These are phyloP conservation scores for Aproaerema taeniolella DNA, from an alignment of 2,888 invertebrate genomes.

Conservation along the genomic window DNA sequence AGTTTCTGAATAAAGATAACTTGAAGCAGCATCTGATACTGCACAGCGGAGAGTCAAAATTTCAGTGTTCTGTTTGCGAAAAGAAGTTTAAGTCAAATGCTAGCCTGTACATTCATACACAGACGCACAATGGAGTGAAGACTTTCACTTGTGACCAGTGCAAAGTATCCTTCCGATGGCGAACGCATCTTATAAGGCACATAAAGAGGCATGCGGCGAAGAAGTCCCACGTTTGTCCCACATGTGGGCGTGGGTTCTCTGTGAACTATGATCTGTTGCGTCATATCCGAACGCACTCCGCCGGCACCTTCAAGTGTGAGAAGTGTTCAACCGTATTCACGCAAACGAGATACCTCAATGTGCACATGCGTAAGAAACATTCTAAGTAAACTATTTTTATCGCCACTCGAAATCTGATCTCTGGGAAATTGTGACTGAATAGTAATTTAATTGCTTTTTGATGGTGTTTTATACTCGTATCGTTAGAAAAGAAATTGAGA, in stretches of 20 bases:
- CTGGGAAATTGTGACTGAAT: too few species aligned
- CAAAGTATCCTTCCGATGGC: conserved; percentile 60
- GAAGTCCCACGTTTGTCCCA: conserved; percentile 52
- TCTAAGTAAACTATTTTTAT: too few species aligned
- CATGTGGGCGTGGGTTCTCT: conserved; percentile 66
- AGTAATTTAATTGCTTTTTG: too few species aligned
- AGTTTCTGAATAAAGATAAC: conserved; percentile 60
- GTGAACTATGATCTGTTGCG: conserved; percentile 64
- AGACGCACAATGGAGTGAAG: conserved; percentile 46
- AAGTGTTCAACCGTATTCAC: conserved; percentile 64
- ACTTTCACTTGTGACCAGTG: conserved; percentile 40
- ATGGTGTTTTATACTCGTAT: too few species aligned
- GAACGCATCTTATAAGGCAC: conserved; percentile 61
- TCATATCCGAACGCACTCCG: conserved; percentile 67
- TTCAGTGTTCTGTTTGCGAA: conserved; percentile 60
- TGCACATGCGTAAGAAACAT: conserved; percentile 57
- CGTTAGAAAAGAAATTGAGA: too few species aligned
- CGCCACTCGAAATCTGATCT: too few species aligned
- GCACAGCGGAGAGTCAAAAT: conserved; percentile 58
- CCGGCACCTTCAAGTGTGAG: conserved; percentile 53
- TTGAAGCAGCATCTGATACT: conserved; percentile 60
- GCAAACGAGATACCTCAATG: conserved; percentile 71
- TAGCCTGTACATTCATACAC: conserved; percentile 67
- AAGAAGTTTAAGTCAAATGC: conserved; percentile 68
- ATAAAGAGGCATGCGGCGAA: conserved; percentile 52